These are phyloP conservation scores for Pristionchus maxplancki DNA, from an alignment of 2,888 invertebrate genomes.

Conservation along the genomic window DNA sequence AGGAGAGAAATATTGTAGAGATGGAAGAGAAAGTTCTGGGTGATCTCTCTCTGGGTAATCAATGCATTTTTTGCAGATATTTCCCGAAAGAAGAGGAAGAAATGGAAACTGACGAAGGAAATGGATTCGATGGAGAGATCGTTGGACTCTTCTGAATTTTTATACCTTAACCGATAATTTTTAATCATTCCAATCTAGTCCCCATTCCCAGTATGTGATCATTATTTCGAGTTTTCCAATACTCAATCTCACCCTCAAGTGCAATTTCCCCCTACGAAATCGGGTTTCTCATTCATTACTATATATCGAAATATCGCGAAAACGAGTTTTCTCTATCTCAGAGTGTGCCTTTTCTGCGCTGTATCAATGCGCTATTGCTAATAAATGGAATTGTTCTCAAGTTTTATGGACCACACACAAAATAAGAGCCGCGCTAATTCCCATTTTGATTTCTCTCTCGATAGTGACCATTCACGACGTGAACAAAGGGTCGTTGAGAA, in stretches of 20 bases:
- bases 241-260: not conserved
- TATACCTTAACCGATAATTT: not conserved
- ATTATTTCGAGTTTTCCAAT: not conserved
- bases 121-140: slow-evolving; percentile 23
- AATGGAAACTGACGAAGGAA: not conserved
- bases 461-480: not conserved
- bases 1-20: not conserved
- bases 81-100: not conserved
- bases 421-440: not conserved
- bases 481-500: slow-evolving; percentile 31
- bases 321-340: not conserved
- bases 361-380: not conserved
- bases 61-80: not conserved
- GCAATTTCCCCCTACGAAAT: not conserved
- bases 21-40: not conserved
- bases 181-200: slow-evolving; percentile 17
- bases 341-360: not conserved
- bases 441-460: not conserved
- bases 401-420: not conserved
- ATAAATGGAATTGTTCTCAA: not conserved
- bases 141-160: not conserved
- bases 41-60: not conserved
- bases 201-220: not conserved
- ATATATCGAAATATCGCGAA: not conserved
- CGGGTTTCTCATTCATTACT: not conserved